phyloP scores from a whole-genome alignment of 2,113 vertebrate genomes.

The Lates calcarifer region DNA sequence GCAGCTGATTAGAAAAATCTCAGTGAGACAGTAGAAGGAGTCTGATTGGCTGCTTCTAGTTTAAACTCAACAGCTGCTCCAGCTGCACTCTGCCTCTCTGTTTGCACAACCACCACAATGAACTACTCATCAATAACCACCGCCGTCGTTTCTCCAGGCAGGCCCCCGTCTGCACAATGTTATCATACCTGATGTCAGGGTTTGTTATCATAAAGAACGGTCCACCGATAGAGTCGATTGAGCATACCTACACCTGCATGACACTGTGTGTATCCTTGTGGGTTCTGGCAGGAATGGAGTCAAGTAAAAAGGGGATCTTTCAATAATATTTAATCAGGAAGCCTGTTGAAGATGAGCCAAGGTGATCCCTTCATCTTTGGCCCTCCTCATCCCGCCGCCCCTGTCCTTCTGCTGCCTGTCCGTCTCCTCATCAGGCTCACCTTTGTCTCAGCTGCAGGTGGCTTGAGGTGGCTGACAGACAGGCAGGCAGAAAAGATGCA shows the following conservation, averaged over 20 bases:
- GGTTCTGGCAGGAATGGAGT: conserved; percentile 14
- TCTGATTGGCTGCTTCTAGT: background rate
- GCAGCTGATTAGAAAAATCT: background rate
- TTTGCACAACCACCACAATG: conserved; percentile 12
- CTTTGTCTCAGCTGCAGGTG: conserved; percentile 71
- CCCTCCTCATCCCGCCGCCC: conserved; percentile 19
- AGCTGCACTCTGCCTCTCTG: background rate
- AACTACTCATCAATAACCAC: conserved; percentile 29
- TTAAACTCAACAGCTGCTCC: conserved; percentile 23
- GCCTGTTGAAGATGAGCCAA: conserved; percentile 57
- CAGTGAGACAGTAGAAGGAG: too few relatives aligned
- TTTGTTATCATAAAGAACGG: conserved; percentile 57
- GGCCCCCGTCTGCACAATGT: conserved; percentile 44
- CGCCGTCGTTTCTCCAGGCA: conserved; percentile 13
- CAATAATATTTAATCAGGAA: conserved; percentile 73
- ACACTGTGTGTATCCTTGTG: background rate
- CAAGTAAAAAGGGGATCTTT: conserved; percentile 62
- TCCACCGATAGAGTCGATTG: conserved; percentile 24
- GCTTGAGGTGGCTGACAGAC: conserved; percentile 39
- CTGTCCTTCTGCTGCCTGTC: conserved; percentile 7
- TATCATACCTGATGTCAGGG: conserved; percentile 63
- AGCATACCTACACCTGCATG: conserved; percentile 51
- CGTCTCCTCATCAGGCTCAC: conserved; percentile 40
- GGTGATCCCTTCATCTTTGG: conserved; percentile 56
- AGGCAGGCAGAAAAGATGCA: conserved; percentile 4